A percentile compares a stretch with the other conserved stretches of the same genome.
These are phyloP conservation scores for Conger conger DNA, from an alignment of 2,113 vertebrate species.

Conservation along the genomic window DNA sequence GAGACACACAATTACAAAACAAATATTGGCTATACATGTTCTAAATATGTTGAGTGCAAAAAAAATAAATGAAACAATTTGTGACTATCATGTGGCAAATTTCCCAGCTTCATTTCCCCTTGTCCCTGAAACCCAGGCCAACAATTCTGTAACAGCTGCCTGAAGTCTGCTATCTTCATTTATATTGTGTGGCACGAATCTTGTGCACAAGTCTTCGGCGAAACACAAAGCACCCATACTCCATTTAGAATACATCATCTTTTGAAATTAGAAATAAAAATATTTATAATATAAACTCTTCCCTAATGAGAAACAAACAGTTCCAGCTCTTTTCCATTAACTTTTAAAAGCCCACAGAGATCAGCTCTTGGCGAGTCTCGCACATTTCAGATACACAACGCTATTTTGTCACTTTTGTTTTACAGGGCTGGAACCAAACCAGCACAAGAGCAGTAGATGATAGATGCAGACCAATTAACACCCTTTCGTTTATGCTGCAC, in stretches of 20 bases:
- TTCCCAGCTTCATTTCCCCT: neutral
- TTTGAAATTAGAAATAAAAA: slow-evolving; percentile 26
- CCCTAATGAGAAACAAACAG: slow-evolving; percentile 28
- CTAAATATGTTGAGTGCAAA: neutral
- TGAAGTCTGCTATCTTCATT: slow-evolving; percentile 5
- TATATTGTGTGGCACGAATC: neutral
- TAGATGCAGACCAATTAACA: slow-evolving; percentile 58
- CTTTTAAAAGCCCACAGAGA: slow-evolving; percentile 27
- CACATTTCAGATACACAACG: slow-evolving; percentile 22
- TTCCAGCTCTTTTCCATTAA: slow-evolving; percentile 21
- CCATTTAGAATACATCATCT: slow-evolving; percentile 1
- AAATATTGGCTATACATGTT: neutral
- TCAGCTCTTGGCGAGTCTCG: slow-evolving; percentile 8
- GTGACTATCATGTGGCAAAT: neutral
- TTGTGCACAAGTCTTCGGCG: neutral
- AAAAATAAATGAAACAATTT: neutral
- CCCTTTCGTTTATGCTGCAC: slow-evolving; percentile 46
- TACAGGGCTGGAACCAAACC: slow-evolving; percentile 43
- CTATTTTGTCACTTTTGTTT: slow-evolving; percentile 38
- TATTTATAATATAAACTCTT: slow-evolving; percentile 24
- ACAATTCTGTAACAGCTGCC: neutral
- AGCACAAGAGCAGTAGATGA: slow-evolving; percentile 41
- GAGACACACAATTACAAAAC: neutral
- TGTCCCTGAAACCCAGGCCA: neutral
- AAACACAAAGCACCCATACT: neutral